These are phyloP conservation scores for Daphoenositta chrysoptera DNA, from an alignment of 2,113 vertebrate genomes.

Conservation along the genomic window DNA sequence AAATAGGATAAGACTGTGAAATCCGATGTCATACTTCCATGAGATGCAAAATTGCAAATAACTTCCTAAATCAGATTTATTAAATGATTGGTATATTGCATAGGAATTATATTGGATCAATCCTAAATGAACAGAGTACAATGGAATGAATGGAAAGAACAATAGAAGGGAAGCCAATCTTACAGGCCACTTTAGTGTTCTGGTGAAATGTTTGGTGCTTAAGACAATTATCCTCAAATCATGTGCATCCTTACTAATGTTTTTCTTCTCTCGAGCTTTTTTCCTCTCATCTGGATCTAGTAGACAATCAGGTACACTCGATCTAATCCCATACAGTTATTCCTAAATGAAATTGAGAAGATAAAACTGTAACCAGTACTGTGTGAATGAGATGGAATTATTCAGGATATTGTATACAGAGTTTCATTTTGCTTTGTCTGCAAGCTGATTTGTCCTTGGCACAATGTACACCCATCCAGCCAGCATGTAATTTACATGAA, in stretches of 20 bases:
- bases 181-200: not conserved
- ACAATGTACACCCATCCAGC: not conserved
- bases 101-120: not conserved
- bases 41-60: constrained; percentile 69
- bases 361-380: not conserved
- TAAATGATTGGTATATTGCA: constrained; percentile 45
- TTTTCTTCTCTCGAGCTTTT: not conserved
- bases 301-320: not conserved
- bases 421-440: not conserved
- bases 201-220: not conserved
- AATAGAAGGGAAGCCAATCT: not conserved
- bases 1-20: constrained; percentile 71
- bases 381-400: not conserved
- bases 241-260: not conserved
- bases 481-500: not conserved
- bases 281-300: not conserved
- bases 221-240: not conserved
- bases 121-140: not conserved
- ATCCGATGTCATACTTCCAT: constrained; percentile 78
- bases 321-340: not conserved
- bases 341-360: not conserved
- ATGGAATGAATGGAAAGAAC: not conserved
- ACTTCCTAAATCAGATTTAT: constrained; percentile 61
- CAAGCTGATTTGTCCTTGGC: not conserved
- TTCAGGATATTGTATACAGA: not conserved